Evolutionary conservation across 2,113 vertebrate species (phyloP), one percentile per base, ranked within the genome.

Genomic region (Peucedramus taeniatus): DNA sequence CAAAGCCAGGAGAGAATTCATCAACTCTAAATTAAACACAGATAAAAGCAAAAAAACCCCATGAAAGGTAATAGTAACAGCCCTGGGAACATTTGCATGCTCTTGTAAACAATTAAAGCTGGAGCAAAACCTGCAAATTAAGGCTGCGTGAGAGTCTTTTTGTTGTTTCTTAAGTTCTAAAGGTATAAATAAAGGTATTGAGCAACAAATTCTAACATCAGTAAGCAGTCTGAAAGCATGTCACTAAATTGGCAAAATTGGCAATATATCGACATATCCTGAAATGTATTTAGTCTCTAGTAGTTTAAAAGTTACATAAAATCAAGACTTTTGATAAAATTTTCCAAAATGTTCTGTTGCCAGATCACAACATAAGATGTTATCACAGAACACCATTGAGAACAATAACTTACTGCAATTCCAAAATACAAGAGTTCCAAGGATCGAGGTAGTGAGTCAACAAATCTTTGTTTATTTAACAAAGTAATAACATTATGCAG

Each of bases 361-460:
- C 61, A 77, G 76, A 79, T 89, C 69, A 51, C 75, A 51, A 17
- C 33, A 76, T 78, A 68, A 79, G 92, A 86, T 89, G 66, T 70
- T 83, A 93, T 69, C 83, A 60, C 23, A 83, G 65, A 94, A 94
- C 27, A 24, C 21, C 56, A 88, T 35, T 82, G 65, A 86, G 72
- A 84, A 68, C 77, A 90, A 60, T 56, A 93, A 81, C 11, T 75
- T 91, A 42, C 47, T 56, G 50, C 75, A 94, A 89, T 95, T 96
- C 91, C 87, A 87, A 89, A 90, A 84, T 7, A 80, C 59, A 91
- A 77, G 39, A 27, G 28, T 50, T 83, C 59, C 69, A 72, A 83
- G 40, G 8, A n/a, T 1, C 33, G 72, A 88, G 60, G 74, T 61
- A 72, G 30, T 9, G 30, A 87, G 45, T 76, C 89, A 91, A 87